A percentile compares a stretch with the other conserved stretches of the same genome.
These are phyloP conservation scores for Takifugu bimaculatus DNA, from an alignment of 2,113 vertebrate genomes.

Conservation along the genomic window DNA sequence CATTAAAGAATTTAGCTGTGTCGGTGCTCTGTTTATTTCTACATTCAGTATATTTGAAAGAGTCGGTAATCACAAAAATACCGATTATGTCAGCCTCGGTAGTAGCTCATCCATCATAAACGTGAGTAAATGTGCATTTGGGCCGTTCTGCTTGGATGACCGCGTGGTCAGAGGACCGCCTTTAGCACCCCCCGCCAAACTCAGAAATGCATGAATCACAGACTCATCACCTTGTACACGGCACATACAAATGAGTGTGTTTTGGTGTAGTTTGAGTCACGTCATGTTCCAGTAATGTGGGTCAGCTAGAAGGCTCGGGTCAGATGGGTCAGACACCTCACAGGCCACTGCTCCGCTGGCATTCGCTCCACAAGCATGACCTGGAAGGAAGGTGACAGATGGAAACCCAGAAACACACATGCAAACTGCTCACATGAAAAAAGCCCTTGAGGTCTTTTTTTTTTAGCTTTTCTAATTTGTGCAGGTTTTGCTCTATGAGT, in stretches of 20 bases:
- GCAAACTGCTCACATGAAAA: too few species aligned
- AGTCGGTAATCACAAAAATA: neutral
- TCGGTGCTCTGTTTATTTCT: neutral
- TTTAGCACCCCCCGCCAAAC: neutral
- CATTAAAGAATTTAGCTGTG: neutral
- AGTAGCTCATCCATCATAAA: neutral
- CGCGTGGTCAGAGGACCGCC: neutral
- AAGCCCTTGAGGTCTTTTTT: neutral
- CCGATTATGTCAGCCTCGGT: neutral
- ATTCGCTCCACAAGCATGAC: conserved; percentile 24
- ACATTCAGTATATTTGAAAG: neutral
- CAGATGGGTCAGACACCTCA: conserved; percentile 13
- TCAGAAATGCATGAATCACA: neutral
- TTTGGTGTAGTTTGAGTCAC: neutral
- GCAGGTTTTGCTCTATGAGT: neutral
- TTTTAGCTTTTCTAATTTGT: neutral
- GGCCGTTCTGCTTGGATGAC: neutral
- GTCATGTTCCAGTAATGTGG: conserved; percentile 11
- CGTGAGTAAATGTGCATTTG: neutral
- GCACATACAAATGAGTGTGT: neutral
- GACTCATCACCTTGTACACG: neutral
- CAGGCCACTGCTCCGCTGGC: conserved; percentile 40
- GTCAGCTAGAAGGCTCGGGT: conserved; percentile 19
- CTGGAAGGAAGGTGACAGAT: conserved; percentile 11
- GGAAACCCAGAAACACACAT: conserved; percentile 1